Conservation (phyloP, 1,140 invertebrate species). For the Nasonia longicornis region DNA sequence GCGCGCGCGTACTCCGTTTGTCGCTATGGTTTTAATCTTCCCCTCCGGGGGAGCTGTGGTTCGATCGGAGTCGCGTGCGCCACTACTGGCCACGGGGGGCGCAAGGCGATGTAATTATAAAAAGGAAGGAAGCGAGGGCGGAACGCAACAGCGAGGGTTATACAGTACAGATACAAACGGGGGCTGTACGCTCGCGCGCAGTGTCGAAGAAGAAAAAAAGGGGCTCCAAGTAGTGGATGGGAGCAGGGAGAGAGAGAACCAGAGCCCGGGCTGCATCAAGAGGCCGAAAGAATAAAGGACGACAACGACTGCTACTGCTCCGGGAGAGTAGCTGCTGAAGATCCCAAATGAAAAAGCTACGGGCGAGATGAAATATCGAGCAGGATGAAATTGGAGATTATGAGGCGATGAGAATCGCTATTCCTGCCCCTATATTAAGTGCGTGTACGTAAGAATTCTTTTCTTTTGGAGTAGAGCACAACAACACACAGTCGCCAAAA, state of each 20-base stretch:
- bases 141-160: conserved; percentile 12
- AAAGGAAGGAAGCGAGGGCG: conserved; percentile 42
- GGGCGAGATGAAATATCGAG: conserved; percentile 22
- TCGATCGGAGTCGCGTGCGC: conserved; percentile 39
- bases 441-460: neutral
- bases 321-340: neutral
- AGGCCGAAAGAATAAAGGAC: conserved; percentile 9
- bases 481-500: too few species aligned
- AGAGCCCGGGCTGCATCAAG: neutral
- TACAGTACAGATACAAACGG: conserved; percentile 9
- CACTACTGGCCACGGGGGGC: conserved; percentile 24
- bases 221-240: neutral
- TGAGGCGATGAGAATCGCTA: neutral
- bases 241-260: neutral
- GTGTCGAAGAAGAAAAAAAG: neutral
- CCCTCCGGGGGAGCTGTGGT: conserved; percentile 23
- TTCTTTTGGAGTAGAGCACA: too few species aligned
- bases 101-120: conserved; percentile 47
- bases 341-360: neutral
- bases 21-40: conserved; percentile 47
- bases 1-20: conserved; percentile 20
- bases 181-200: conserved; percentile 6
- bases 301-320: neutral
- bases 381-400: neutral
- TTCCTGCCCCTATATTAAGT: neutral